phyloP scores from a whole-genome alignment of 2,888 invertebrate genomes.

The Tanypteryx hageni region DNA sequence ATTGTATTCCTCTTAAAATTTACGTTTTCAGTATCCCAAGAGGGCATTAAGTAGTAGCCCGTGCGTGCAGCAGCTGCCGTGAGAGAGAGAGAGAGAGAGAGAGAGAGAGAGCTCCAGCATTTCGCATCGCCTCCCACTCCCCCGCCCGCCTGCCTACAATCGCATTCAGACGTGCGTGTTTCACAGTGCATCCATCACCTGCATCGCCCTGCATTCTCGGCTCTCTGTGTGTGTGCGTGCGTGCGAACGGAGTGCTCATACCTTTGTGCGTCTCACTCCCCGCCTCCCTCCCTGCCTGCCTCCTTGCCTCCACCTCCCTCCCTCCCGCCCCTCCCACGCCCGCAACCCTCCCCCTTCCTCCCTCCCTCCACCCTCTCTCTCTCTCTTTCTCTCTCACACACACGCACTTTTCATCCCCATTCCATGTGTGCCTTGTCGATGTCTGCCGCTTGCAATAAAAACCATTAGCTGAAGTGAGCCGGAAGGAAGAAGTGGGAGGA shows the following conservation, averaged over 20 bases:
- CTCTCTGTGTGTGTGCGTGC: neutral
- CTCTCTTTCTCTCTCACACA: neutral
- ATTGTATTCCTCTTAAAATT: neutral
- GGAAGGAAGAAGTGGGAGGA: constrained; percentile 19
- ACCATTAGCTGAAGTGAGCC: constrained; percentile 46
- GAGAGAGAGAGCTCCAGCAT: neutral
- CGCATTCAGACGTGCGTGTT: neutral
- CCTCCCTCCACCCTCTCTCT: neutral
- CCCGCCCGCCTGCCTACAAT: neutral
- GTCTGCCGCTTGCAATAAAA: constrained; percentile 40
- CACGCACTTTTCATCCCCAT: constrained; percentile 46
- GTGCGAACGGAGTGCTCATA: neutral
- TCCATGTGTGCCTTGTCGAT: constrained; percentile 27
- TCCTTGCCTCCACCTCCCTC: neutral
- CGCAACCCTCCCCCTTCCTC: too few species aligned
- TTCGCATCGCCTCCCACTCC: neutral
- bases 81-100: neutral
- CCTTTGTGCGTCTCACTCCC: neutral
- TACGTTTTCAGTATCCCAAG: neutral
- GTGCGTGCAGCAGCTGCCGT: neutral
- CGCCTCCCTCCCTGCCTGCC: neutral
- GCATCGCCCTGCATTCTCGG: neutral
- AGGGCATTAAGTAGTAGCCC: neutral
- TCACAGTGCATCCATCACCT: constrained; percentile 19
- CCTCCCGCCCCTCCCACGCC: neutral